These are phyloP conservation scores for Lucilia cuprina DNA, from an alignment of 1,140 invertebrate genomes.

Conservation along the genomic window DNA sequence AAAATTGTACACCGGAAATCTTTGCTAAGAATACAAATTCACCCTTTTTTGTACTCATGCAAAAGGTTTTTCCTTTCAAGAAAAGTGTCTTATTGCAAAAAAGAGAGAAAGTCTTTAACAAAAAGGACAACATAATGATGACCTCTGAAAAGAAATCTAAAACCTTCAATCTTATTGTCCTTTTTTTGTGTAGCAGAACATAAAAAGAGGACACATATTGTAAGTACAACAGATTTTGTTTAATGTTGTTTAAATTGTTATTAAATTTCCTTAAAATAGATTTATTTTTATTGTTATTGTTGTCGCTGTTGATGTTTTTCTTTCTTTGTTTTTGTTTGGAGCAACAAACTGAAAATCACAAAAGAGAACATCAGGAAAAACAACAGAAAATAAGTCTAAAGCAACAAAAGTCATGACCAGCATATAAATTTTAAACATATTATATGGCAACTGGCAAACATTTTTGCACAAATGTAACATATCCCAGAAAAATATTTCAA, in stretches of 20 bases:
- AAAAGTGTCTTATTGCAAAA: not conserved
- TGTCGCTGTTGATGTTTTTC: not conserved
- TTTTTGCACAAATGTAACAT: too few species aligned
- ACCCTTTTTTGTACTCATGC: not conserved
- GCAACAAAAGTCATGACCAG: constrained; percentile 1
- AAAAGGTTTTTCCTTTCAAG: not conserved
- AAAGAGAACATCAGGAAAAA: not conserved
- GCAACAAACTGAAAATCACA: not conserved
- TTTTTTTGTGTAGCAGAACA: not conserved
- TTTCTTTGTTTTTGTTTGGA: not conserved
- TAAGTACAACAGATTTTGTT: constrained; percentile 4
- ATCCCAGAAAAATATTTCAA: too few species aligned
- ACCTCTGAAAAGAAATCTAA: not conserved
- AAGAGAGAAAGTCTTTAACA: not conserved
- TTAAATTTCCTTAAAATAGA: constrained; percentile 6
- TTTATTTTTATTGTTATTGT: not conserved
- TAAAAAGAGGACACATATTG: not conserved
- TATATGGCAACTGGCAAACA: too few species aligned
- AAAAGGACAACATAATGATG: not conserved
- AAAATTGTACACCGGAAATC: not conserved
- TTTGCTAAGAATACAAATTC: not conserved
- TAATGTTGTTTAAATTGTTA: not conserved
- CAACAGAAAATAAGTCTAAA: not conserved
- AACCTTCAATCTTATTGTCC: not conserved
- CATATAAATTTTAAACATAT: not conserved